phyloP scores from a whole-genome alignment of 2,797 vertebrate genomes.

The Eulemur albifrons region DNA sequence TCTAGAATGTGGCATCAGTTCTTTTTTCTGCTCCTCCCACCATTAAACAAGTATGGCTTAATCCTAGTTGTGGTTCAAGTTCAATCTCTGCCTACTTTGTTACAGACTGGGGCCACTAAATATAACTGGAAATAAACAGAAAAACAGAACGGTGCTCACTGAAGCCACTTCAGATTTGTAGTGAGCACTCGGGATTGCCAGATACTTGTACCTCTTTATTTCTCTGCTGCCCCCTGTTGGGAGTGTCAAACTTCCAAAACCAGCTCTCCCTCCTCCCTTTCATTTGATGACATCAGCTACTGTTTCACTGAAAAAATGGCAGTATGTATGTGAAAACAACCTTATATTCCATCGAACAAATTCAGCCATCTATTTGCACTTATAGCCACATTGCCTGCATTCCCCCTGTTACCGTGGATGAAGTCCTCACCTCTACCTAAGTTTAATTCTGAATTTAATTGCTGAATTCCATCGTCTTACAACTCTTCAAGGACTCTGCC shows the following conservation, averaged over 20 bases:
- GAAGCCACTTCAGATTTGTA: neutral
- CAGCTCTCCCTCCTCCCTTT: neutral
- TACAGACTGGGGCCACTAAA: neutral
- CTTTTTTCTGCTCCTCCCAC: neutral
- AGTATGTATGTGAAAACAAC: neutral
- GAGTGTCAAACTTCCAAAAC: neutral
- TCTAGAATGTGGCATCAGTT: neutral
- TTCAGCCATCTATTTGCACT: neutral
- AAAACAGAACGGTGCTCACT: neutral
- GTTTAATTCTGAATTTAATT: neutral
- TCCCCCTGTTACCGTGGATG: neutral
- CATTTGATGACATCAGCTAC: neutral
- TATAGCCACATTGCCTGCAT: neutral
- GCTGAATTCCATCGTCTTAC: neutral
- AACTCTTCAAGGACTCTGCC: neutral
- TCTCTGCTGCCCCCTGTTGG: neutral
- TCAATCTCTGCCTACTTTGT: neutral
- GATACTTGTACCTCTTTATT: neutral
- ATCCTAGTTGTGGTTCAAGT: neutral
- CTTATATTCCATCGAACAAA: neutral
- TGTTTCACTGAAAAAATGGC: neutral
- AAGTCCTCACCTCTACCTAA: neutral
- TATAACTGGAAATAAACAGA: neutral
- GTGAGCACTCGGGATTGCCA: neutral
- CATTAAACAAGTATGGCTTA: neutral